phyloP scores from a whole-genome alignment of 2,888 invertebrate genomes.

The Eupelmus urozonus region DNA sequence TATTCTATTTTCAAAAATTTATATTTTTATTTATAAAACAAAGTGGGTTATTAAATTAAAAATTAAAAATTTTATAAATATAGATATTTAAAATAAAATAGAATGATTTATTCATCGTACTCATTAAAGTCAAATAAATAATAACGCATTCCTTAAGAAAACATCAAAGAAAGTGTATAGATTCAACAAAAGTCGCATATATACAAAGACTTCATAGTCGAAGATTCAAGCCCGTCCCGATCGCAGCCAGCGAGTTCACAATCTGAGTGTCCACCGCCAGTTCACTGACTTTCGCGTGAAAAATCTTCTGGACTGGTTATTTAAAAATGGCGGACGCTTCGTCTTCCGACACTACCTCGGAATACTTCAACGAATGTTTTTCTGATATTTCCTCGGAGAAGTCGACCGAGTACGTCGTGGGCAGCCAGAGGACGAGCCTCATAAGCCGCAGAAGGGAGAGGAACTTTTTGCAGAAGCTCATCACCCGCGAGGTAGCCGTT shows the following conservation, averaged over 20 bases:
- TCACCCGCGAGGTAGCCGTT: conserved; percentile 81
- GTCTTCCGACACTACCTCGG: conserved; percentile 77
- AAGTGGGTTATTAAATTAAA: too few relatives aligned
- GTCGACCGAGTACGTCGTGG: conserved; percentile 70
- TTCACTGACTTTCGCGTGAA: conserved; percentile 59
- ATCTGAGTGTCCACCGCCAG: conserved; percentile 45
- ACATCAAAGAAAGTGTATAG: too few relatives aligned
- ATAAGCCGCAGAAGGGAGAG: conserved; percentile 68
- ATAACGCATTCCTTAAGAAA: too few relatives aligned
- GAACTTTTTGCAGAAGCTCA: conserved; percentile 79
- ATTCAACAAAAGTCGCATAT: too few relatives aligned
- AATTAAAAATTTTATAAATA: too few relatives aligned
- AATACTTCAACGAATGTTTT: conserved; percentile 74
- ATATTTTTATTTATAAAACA: too few relatives aligned
- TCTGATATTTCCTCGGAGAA: conserved; percentile 75
- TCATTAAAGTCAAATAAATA: too few relatives aligned
- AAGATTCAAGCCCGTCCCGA: too few relatives aligned
- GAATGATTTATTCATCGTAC: too few relatives aligned
- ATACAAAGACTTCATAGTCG: too few relatives aligned
- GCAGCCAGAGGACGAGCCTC: conserved; percentile 71
- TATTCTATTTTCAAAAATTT: too few relatives aligned
- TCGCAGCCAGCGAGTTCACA: conserved; percentile 39
- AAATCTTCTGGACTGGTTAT: conserved; percentile 67
- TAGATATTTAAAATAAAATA: too few relatives aligned
- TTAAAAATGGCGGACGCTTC: conserved; percentile 77